Evolutionary conservation across 2,888 invertebrate genomes (phyloP).

Genomic region (Pyrrhosoma nymphula): DNA sequence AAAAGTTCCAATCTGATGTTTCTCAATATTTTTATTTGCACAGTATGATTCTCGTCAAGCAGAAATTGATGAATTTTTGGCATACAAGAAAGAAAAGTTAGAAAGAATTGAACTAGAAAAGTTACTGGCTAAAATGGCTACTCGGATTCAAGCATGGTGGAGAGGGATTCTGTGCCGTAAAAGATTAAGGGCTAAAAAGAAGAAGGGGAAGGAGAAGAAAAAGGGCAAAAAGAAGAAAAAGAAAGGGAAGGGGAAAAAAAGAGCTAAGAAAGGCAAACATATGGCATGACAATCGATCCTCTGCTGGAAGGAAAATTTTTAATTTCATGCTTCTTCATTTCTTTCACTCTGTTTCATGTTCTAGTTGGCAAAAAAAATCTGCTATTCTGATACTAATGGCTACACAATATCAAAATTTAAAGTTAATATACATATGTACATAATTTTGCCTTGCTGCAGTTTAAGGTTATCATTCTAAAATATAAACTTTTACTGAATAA

Average conservation of each 20-base stretch:
- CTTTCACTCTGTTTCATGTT: not conserved
- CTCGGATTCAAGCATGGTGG: slow-evolving; percentile 24
- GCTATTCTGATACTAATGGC: no score
- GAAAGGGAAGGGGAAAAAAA: not conserved
- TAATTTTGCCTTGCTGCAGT: no score
- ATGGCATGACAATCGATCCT: not conserved
- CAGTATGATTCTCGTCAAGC: not conserved
- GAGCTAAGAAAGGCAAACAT: not conserved
- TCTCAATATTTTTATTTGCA: not conserved
- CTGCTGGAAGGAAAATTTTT: no score
- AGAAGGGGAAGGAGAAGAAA: not conserved
- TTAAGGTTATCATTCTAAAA: no score
- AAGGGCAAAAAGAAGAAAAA: slow-evolving; percentile 7
- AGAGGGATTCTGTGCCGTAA: not conserved
- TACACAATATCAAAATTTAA: no score
- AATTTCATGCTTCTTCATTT: not conserved
- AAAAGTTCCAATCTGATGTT: not conserved
- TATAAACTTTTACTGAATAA: no score
- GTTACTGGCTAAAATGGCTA: not conserved
- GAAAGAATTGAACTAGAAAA: not conserved
- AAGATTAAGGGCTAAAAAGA: slow-evolving; percentile 9
- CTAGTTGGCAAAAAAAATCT: no score
- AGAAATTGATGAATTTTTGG: slow-evolving; percentile 24
- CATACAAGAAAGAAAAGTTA: not conserved
- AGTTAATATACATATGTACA: no score